Evolutionary conservation across 2,113 vertebrate genomes (phyloP), one percentile per base, ranked within the genome.

Genomic region (Gymnarchus niloticus): DNA sequence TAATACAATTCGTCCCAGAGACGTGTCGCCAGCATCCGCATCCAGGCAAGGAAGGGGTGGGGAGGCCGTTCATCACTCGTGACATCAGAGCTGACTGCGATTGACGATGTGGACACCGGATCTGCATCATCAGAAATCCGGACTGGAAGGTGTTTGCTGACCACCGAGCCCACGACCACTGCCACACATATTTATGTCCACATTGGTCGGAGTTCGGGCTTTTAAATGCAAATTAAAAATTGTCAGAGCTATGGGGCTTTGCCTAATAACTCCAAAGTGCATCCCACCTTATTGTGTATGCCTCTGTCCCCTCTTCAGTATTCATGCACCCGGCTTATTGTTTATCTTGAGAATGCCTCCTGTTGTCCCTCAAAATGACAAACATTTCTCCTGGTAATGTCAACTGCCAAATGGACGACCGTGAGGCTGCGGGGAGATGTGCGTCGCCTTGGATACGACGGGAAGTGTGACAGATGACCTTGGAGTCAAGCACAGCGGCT

Each of bases 391-490:
- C 12, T 33, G 37, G 82, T 59, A 59, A 83, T 59, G 51, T 33
- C 80, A 83, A 41, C 19, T 3, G 37, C 17, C 37, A 21, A 37
- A 57, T 21, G 17, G 82, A 83, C 37, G 37, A 4, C 82, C 9
- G 28, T 17, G 8, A 56, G 8, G 19, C 54, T 12, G 33, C 54
- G 23, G 0, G 14, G 23, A 33, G 37, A 5, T 33, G 6, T 17
- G 1, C 8, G 81, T 83, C 54, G 82, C 82, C 82, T 56, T 83
- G 82, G 82, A 57, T 83, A 83, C 54, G 7, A 56, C 6, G 23
- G 19, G 54, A 83, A 33, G 19, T 59, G 82, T 46, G 33, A 57
- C 54, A 46, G 37, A 21, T 56, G 82, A 46, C 82, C 82, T 83
- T 83, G 82, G 56, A 77, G 37, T 12, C 73, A 41, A 37, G 37